These are phyloP conservation scores for Andrena bucephala DNA, from an alignment of 2,888 invertebrate species.

Conservation along the genomic window DNA sequence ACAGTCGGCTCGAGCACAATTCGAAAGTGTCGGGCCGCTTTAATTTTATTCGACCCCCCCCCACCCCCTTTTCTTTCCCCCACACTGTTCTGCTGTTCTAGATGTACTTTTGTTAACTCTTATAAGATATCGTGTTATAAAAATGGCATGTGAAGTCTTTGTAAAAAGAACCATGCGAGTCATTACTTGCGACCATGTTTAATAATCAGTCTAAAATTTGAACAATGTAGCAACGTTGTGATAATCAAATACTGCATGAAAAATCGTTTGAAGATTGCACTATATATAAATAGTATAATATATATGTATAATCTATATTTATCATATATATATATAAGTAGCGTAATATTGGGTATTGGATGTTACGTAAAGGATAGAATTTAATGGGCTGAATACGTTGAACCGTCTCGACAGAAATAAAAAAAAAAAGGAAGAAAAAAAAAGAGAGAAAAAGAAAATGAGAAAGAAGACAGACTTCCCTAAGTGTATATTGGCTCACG, in stretches of 20 bases:
- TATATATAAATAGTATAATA: slow-evolving; percentile 78
- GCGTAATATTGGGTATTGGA: slow-evolving; percentile 71
- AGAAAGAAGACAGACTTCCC: slow-evolving; percentile 45
- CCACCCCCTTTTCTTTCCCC: not conserved
- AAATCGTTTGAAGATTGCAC: slow-evolving; percentile 77
- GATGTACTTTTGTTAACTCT: slow-evolving; percentile 21
- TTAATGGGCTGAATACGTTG: slow-evolving; percentile 48
- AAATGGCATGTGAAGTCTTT: slow-evolving; percentile 55
- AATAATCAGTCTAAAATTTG: slow-evolving; percentile 71
- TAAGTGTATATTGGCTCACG: slow-evolving; percentile 61
- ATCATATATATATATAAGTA: slow-evolving; percentile 66
- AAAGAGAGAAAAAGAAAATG: not conserved
- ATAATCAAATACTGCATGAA: slow-evolving; percentile 74
- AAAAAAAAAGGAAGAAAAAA: slow-evolving; percentile 30
- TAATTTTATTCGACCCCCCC: no score
- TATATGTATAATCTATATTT: slow-evolving; percentile 71
- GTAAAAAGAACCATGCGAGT: slow-evolving; percentile 66
- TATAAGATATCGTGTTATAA: slow-evolving; percentile 57
- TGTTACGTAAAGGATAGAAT: slow-evolving; percentile 67
- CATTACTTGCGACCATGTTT: slow-evolving; percentile 65
- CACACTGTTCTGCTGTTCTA: slow-evolving; percentile 17
- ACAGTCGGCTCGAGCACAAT: slow-evolving; percentile 4
- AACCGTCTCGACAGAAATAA: slow-evolving; percentile 10
- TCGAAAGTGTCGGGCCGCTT: not conserved
- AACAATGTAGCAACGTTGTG: slow-evolving; percentile 68